Evolutionary conservation across 92 coral and sea anemone species (phyloP).

Genomic region (Parazoanthus swiftii): DNA sequence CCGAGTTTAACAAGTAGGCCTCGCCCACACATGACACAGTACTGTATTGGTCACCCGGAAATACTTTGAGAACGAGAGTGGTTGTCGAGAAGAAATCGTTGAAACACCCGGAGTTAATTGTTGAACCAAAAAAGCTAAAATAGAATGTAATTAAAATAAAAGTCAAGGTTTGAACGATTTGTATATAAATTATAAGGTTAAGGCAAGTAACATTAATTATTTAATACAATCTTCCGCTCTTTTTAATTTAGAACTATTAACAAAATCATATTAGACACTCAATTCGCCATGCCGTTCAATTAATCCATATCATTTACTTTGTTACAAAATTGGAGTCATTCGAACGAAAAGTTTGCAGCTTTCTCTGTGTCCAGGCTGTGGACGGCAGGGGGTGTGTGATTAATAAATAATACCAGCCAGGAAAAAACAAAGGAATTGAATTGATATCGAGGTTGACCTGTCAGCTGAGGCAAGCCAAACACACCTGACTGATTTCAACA

Average conservation of each 20-base stretch:
- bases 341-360: neutral
- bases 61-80: neutral
- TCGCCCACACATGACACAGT: neutral
- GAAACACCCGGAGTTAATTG: neutral
- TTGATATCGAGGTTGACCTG: slow-evolving; percentile 12
- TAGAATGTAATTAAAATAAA: neutral
- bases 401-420: neutral
- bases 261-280: neutral
- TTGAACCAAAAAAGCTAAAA: neutral
- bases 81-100: too few relatives aligned
- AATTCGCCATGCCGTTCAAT: neutral
- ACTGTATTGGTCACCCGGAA: neutral
- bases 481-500: slow-evolving; percentile 15
- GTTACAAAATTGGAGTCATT: too few relatives aligned
- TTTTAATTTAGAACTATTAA: neutral
- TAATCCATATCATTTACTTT: neutral
- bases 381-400: slow-evolving; percentile 4
- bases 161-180: neutral
- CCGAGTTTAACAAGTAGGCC: neutral
- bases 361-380: neutral
- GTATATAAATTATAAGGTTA: neutral
- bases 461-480: neutral
- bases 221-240: neutral
- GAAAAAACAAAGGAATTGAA: neutral
- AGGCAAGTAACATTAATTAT: neutral